Base-by-base conservation (phyloP, 37 sponge, comb jelly and placozoan genomes). In the Beroe forskalii region DNA sequence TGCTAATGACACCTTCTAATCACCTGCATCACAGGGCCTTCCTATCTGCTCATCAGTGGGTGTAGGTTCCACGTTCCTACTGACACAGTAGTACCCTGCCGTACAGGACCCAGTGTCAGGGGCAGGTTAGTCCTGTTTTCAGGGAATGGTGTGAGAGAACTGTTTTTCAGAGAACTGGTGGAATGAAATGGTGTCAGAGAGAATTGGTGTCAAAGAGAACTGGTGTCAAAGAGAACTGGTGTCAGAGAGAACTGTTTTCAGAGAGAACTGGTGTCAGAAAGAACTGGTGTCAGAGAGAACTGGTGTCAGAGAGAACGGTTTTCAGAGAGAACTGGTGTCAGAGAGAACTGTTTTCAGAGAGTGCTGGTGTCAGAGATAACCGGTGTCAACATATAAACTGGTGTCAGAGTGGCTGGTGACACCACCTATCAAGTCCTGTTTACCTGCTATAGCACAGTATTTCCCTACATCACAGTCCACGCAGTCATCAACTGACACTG, bases 51-150 rank as follows among this genome's bases (percentile, higher is more conserved):
- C 90, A 38, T 40, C 67, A 24, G 32, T 60, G 22, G 92, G 92
- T 9, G 64, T 76, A 37, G 92, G 67, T 31, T 38, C 55, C 12
- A 24, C 90, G 33, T 67, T 69, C 33, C 89, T 32, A 24, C 60
- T 27, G 37, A 43, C 72, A 86, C 92, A 91, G 40, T 91, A 91
- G 38, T 67, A 91, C 9, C 92, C 92, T 0, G 86, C 89, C 9
- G 4, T 6, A 32, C 92, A 91, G 62, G 91, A 30, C 9, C 92
- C 92, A 20, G 62, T 55, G n/a, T n/a, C n/a, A n/a, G n/a, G 92
- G 92, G 9, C n/a, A 4, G 17, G 62, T 83, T 23, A 91, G 64
- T 36, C 89, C 92, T 80, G 75, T 35, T 3, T 55, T 19, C 14
- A 55, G 66, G 66, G 66, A 28, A n/a, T 63, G 24, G 30, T 22